phyloP scores from a whole-genome alignment of 2,113 vertebrate species.

The Phrynosoma platyrhinos region DNA sequence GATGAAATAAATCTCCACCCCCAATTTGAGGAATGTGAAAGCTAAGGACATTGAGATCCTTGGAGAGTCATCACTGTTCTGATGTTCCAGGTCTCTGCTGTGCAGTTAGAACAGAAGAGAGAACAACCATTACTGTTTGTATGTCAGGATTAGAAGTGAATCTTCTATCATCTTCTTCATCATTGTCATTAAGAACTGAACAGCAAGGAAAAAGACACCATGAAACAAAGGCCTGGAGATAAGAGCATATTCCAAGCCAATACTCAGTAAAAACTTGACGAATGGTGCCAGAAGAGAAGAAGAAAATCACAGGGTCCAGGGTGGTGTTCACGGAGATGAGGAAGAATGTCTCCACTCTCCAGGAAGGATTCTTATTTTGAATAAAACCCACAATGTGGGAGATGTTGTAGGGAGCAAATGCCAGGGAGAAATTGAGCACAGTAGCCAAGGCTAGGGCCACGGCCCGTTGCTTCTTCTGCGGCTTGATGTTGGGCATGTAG shows the following conservation, averaged over 20 bases:
- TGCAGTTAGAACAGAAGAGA: not conserved
- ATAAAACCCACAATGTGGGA: conserved; percentile 86
- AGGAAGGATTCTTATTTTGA: conserved; percentile 61
- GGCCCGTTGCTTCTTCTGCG: conserved; percentile 61
- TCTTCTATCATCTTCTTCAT: not conserved
- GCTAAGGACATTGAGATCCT: no score
- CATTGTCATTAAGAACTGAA: not conserved
- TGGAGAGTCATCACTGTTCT: not conserved
- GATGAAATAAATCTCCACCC: no score
- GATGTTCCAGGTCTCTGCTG: not conserved
- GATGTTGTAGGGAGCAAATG: conserved; percentile 87
- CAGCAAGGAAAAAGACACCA: not conserved
- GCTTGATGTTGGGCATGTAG: conserved; percentile 60
- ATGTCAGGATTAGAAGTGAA: not conserved
- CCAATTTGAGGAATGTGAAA: no score
- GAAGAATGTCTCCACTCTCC: conserved; percentile 82
- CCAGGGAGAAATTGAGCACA: conserved; percentile 71
- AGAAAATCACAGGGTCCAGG: conserved; percentile 82
- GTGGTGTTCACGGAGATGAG: conserved; percentile 87
- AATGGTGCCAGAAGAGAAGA: conserved; percentile 79
- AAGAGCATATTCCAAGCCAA: not conserved
- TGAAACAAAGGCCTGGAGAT: not conserved
- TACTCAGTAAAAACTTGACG: conserved; percentile 64
- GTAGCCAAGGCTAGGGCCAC: conserved; percentile 71
- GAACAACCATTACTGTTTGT: not conserved